These are phyloP conservation scores for Esox niger DNA, from an alignment of 2,113 vertebrate species.

Conservation along the genomic window DNA sequence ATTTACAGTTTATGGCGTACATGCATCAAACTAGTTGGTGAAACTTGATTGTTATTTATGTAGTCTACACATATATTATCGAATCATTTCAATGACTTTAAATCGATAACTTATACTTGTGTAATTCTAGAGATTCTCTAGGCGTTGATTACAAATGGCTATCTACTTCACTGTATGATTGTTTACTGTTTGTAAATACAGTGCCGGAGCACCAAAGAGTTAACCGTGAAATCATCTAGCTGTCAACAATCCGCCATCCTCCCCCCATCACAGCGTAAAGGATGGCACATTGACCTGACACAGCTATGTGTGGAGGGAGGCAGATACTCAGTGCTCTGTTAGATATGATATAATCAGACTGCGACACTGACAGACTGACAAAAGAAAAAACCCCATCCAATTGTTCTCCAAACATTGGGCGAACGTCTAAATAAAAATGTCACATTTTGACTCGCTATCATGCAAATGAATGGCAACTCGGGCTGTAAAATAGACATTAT, in stretches of 20 bases:
- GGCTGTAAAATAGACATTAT: slow-evolving; percentile 76
- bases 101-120: too few species aligned
- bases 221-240: slow-evolving; percentile 58
- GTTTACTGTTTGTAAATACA: slow-evolving; percentile 10
- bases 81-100: too few species aligned
- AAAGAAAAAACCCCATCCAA: slow-evolving; percentile 67
- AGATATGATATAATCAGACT: slow-evolving; percentile 76
- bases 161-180: slow-evolving; percentile 36
- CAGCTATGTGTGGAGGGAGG: slow-evolving; percentile 65
- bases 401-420: slow-evolving; percentile 74
- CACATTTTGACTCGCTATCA: slow-evolving; percentile 72
- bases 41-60: too few species aligned
- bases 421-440: slow-evolving; percentile 75
- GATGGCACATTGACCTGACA: slow-evolving; percentile 72
- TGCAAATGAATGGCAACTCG: slow-evolving; percentile 75
- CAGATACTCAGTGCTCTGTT: slow-evolving; percentile 68
- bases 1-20: too few species aligned
- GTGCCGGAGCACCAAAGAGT: slow-evolving; percentile 54
- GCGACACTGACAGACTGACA: slow-evolving; percentile 65
- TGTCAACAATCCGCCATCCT: slow-evolving; percentile 51
- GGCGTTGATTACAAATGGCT: background rate
- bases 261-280: slow-evolving; percentile 61
- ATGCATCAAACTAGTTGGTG: too few species aligned
- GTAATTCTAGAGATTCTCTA: too few species aligned
- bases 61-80: too few species aligned